Conservation (phyloP, 2,113 vertebrate species). For the Ibidorhyncha struthersii region DNA sequence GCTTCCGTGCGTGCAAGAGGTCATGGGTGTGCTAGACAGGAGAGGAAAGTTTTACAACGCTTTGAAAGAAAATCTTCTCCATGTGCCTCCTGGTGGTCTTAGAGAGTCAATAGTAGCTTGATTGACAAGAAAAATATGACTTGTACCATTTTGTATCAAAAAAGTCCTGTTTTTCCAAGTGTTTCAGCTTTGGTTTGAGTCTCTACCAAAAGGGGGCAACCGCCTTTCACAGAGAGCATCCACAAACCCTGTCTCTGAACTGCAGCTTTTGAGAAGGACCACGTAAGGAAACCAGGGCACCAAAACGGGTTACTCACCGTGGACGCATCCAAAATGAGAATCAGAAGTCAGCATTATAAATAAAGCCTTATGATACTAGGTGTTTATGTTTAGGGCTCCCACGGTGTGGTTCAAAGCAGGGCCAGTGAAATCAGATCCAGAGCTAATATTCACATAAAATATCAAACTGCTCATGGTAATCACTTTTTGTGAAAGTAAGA, state of each 20-base stretch:
- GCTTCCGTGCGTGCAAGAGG: not conserved
- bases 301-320: not conserved
- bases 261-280: not conserved
- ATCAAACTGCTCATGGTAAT: not conserved
- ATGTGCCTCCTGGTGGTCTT: not conserved
- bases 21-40: not conserved
- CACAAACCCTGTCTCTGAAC: not conserved
- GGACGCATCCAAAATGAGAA: not conserved
- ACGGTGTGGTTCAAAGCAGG: not conserved
- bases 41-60: not conserved
- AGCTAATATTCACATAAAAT: not conserved
- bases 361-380: not conserved
- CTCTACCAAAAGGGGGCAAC: slow-evolving; percentile 3
- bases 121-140: not conserved
- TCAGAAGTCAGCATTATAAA: not conserved
- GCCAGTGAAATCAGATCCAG: not conserved
- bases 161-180: not conserved
- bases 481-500: not conserved
- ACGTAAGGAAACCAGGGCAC: not conserved
- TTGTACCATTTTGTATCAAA: not conserved
- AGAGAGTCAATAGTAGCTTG: not conserved
- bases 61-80: not conserved
- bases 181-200: not conserved
- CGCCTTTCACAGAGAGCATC: not conserved
- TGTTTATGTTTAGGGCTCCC: not conserved